Evolutionary conservation across 2,888 invertebrate species (phyloP).

Genomic region (Invenusta paracnida): DNA sequence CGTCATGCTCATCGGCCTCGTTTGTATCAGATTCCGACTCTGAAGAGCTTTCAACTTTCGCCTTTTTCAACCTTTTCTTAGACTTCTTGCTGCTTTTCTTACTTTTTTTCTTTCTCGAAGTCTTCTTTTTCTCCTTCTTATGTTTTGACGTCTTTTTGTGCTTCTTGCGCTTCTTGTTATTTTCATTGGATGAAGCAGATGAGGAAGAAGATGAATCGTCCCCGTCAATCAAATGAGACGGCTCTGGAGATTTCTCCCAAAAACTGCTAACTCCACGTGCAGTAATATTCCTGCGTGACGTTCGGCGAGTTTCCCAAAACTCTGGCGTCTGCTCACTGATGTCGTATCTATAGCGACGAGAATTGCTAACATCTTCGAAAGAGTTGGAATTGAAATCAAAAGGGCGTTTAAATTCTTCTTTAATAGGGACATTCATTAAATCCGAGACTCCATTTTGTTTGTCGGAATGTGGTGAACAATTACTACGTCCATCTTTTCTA

Average conservation of each 20-base stretch:
- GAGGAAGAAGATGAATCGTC: neutral
- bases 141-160: constrained; percentile 50
- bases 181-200: neutral
- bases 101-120: constrained; percentile 62
- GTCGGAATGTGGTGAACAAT: neutral
- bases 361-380: neutral
- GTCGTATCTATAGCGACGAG: neutral
- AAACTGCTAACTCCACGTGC: neutral
- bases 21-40: constrained; percentile 71
- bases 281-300: neutral
- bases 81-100: neutral
- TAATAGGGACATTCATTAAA: neutral
- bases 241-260: neutral
- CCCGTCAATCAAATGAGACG: neutral
- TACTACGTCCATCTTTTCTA: neutral
- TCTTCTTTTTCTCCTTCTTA: constrained; percentile 50
- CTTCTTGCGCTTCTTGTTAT: constrained; percentile 49
- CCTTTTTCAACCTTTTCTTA: too few relatives aligned
- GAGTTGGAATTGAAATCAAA: neutral
- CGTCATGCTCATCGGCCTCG: constrained; percentile 41
- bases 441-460: neutral
- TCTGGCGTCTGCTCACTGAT: neutral
- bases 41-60: neutral
- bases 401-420: neutral
- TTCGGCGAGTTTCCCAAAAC: neutral